Conservation (phyloP, 2,113 vertebrate species). For the Vombatus ursinus region DNA sequence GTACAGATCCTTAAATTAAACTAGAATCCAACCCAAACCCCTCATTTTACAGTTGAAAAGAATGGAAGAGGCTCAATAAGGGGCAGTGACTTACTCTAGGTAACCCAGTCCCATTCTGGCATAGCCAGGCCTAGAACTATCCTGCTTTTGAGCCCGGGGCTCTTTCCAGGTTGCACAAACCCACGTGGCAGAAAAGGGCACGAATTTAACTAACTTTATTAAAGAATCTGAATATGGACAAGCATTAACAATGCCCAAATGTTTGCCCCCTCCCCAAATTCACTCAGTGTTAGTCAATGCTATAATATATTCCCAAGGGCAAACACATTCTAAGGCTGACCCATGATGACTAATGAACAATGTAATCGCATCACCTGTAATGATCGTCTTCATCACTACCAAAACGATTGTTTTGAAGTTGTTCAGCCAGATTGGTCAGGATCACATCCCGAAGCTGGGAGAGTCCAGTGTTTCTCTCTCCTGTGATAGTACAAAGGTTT, state of each 20-base stretch:
- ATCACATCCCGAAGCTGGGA: constrained; percentile 96
- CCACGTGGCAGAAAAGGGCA: background rate
- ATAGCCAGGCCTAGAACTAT: background rate
- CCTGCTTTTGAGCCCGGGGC: background rate
- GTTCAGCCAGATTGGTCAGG: constrained; percentile 93
- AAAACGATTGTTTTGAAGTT: constrained; percentile 98
- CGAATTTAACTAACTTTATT: background rate
- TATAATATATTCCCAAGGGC: background rate
- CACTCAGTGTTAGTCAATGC: background rate
- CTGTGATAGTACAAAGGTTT: constrained; percentile 79
- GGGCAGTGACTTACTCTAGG: background rate
- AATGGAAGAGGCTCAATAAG: background rate
- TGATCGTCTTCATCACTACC: constrained; percentile 98
- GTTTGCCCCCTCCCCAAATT: background rate
- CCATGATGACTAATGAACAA: background rate
- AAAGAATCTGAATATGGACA: background rate
- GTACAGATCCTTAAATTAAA: background rate
- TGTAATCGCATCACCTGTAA: constrained; percentile 88
- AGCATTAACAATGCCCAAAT: background rate
- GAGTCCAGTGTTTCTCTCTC: constrained; percentile 94
- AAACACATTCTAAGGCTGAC: constrained; percentile 15
- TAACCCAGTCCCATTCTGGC: background rate
- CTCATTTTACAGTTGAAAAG: background rate
- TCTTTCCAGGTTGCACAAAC: background rate
- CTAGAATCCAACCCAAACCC: background rate